Evolutionary conservation across 2,888 invertebrate genomes (phyloP), one percentile per base, ranked within the genome.

Genomic region (Xylocampa areola): DNA sequence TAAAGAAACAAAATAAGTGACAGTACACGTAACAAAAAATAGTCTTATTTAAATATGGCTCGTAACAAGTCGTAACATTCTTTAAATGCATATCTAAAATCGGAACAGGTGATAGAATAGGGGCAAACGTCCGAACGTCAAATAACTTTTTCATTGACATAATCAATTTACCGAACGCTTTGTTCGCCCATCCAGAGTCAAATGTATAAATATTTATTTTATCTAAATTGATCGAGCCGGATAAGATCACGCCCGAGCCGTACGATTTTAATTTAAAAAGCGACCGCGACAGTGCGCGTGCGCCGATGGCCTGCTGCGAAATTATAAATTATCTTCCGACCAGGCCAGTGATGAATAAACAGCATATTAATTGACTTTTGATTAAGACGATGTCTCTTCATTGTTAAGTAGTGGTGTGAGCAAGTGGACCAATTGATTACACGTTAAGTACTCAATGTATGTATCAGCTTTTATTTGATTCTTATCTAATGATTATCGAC

Each of bases 161-260:
- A 93, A 94, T 94, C 92, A 92, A 93, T 93, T 93, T 91, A 89
- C 88, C 78, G 85, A 85, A 87, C 85, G 90, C 90, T 92, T 92
- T 92, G 92, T 92, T 91, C 89, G 87, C 87, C 85, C 88, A 89
- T 92, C 91, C 85, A 87, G 87, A 86, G 87, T 85, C 86, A 86
- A 88, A 88, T 90, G 90, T 92, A 94, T 93, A 94, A 93, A 94
- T 94, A 94, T 94, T 94, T 94, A 92, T 92, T 94, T 93, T 94
- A 94, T 94, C 93, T 94, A 93, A 93, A 94, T 93, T 90, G 94
- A 94, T 94, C 94, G 89, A 90, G 81, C 68, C 80, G 90, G 92
- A 93, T 94, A 92, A 92, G 91, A 93, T 93, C 93, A 87, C 90
- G 86, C 88, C 85, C 81, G 86, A 83, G 84, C 82, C 85, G 88